Evolutionary conservation across 2,113 vertebrate genomes (phyloP).

Genomic region (Corythornis madagascariensis): DNA sequence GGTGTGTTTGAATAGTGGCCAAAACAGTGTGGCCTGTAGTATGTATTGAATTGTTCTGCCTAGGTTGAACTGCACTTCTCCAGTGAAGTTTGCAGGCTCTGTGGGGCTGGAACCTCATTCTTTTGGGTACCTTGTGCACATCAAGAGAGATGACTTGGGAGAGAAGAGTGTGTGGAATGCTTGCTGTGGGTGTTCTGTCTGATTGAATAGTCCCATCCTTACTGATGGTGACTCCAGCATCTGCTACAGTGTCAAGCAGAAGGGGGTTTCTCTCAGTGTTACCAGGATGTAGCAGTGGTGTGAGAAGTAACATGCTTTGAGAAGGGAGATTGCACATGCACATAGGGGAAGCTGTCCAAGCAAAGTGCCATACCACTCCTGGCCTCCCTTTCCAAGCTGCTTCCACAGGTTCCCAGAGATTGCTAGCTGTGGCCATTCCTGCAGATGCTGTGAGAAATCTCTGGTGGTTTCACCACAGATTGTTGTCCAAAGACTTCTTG

Average conservation of each 20-base stretch:
- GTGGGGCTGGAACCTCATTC: background rate
- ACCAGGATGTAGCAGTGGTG: background rate
- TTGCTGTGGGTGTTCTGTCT: background rate
- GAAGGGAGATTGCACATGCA: background rate
- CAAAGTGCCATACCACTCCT: background rate
- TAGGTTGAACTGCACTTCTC: background rate
- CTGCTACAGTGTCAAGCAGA: background rate
- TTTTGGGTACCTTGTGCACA: background rate
- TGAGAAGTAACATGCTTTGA: background rate
- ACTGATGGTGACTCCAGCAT: background rate
- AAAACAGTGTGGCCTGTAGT: background rate
- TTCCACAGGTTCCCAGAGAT: background rate
- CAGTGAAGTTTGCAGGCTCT: background rate
- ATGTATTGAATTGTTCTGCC: background rate
- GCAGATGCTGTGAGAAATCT: background rate
- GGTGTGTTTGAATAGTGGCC: background rate
- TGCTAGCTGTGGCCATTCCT: background rate
- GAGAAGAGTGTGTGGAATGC: background rate
- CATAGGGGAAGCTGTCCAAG: background rate
- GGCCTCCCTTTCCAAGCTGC: background rate
- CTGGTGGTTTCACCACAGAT: background rate
- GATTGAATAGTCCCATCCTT: background rate
- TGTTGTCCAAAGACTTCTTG: background rate
- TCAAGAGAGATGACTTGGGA: rapidly evolving
- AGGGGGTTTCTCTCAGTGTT: background rate